Evolutionary conservation across 2,113 vertebrate species (phyloP).

Genomic region (Macrotus californicus): DNA sequence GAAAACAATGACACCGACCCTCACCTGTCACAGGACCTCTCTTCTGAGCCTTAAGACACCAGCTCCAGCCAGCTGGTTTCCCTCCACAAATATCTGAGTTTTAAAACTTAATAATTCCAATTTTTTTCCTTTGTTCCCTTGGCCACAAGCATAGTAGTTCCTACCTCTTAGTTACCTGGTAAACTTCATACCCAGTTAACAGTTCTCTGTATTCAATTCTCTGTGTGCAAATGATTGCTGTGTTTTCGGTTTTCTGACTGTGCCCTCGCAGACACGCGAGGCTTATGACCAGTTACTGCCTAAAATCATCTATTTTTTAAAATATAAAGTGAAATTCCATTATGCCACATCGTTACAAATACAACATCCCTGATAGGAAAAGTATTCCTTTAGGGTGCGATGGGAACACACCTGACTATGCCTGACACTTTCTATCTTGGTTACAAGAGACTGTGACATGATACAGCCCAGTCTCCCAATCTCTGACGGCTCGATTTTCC

Average conservation of each 20-base stretch:
- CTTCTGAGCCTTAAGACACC: background rate
- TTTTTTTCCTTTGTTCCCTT: background rate
- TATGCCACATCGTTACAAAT: background rate
- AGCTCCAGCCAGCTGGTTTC: background rate
- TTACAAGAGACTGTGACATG: background rate
- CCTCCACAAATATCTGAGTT: background rate
- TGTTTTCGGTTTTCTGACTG: background rate
- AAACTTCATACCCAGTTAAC: background rate
- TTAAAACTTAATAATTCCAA: background rate
- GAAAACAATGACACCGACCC: accelerated
- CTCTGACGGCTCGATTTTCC: accelerated
- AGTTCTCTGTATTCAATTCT: background rate
- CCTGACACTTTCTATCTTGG: background rate
- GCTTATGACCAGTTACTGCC: background rate
- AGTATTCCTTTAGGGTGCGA: background rate
- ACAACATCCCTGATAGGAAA: background rate
- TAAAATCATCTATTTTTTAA: background rate
- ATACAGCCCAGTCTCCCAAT: accelerated
- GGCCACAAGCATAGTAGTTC: background rate
- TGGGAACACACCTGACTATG: background rate
- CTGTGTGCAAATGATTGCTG: background rate
- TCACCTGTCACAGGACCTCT: background rate
- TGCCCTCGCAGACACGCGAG: background rate
- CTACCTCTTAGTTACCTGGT: background rate
- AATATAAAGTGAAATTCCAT: background rate